These are phyloP conservation scores for Syngnathus floridae DNA, from an alignment of 2,113 vertebrate genomes.

Conservation along the genomic window DNA sequence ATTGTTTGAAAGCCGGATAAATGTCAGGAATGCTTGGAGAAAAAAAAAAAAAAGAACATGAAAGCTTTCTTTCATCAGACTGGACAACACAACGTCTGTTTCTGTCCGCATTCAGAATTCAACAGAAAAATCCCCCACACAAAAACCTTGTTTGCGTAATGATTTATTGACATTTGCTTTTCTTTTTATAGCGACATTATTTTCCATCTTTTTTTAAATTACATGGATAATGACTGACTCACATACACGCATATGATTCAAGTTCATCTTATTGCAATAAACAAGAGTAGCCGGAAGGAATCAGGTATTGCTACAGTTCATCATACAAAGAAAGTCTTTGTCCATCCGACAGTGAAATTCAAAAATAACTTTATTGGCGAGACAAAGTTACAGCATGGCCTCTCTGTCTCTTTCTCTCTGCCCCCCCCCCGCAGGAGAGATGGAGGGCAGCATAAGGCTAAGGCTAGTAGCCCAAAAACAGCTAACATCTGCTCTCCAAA, in stretches of 20 bases:
- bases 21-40: conserved; percentile 1
- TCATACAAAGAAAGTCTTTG: conserved; percentile 70
- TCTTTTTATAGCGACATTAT: conserved; percentile 68
- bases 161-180: conserved; percentile 74
- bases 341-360: conserved; percentile 68
- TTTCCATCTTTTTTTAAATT: conserved; percentile 74
- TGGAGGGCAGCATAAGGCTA: conserved; percentile 72
- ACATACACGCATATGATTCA: conserved; percentile 74
- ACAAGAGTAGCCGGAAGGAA: conserved; percentile 77
- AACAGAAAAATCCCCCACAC: background rate
- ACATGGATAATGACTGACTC: conserved; percentile 75
- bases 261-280: conserved; percentile 78
- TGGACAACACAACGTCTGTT: background rate
- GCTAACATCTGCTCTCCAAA: conserved; percentile 71
- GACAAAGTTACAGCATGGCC: conserved; percentile 68
- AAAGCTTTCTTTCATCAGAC: conserved; percentile 22
- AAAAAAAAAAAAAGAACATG: background rate
- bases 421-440: conserved; percentile 53
- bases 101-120: background rate
- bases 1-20: conserved; percentile 2
- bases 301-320: conserved; percentile 76
- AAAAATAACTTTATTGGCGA: conserved; percentile 77
- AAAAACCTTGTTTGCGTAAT: conserved; percentile 53
- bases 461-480: conserved; percentile 73
- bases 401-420: conserved; percentile 47